These are phyloP conservation scores for Trisateles emortualis DNA, from an alignment of 2,888 invertebrate species.

Conservation along the genomic window DNA sequence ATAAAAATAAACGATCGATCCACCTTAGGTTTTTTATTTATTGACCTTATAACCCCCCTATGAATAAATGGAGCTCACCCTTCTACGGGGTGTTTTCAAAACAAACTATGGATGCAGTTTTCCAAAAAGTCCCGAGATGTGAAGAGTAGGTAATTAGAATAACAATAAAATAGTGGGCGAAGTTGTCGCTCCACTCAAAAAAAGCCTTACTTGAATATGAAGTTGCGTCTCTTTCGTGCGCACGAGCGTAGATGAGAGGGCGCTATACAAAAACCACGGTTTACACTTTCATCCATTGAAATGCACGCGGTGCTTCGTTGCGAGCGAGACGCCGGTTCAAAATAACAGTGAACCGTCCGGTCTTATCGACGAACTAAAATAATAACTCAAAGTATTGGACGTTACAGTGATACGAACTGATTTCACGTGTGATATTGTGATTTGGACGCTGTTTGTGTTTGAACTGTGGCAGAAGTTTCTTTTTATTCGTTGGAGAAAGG, in stretches of 20 bases:
- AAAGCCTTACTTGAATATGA: conserved; percentile 67
- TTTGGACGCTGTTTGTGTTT: conserved; percentile 40
- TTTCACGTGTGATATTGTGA: conserved; percentile 60
- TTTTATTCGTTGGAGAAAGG: conserved; percentile 36
- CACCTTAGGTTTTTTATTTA: conserved; percentile 65
- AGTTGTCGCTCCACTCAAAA: conserved; percentile 72
- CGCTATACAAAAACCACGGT: conserved; percentile 85
- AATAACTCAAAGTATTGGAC: conserved; percentile 63
- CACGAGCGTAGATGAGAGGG: conserved; percentile 68
- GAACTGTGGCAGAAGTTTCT: conserved; percentile 27
- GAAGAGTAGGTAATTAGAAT: conserved; percentile 71
- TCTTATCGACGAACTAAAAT: conserved; percentile 71
- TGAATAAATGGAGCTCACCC: not conserved
- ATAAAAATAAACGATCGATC: conserved; percentile 81
- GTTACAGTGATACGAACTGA: conserved; percentile 61
- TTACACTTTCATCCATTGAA: conserved; percentile 85
- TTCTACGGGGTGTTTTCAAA: conserved; percentile 28
- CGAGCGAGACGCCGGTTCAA: conserved; percentile 78
- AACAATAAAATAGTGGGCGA: conserved; percentile 81
- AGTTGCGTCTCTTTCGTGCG: conserved; percentile 66
- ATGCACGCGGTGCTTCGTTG: conserved; percentile 82
- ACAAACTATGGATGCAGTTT: conserved; percentile 28
- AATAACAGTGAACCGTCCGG: conserved; percentile 71
- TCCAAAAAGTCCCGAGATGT: conserved; percentile 49
- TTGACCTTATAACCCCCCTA: not conserved